Base-by-base conservation (phyloP, 2,888 invertebrate species). In the Rhagonycha lutea region DNA sequence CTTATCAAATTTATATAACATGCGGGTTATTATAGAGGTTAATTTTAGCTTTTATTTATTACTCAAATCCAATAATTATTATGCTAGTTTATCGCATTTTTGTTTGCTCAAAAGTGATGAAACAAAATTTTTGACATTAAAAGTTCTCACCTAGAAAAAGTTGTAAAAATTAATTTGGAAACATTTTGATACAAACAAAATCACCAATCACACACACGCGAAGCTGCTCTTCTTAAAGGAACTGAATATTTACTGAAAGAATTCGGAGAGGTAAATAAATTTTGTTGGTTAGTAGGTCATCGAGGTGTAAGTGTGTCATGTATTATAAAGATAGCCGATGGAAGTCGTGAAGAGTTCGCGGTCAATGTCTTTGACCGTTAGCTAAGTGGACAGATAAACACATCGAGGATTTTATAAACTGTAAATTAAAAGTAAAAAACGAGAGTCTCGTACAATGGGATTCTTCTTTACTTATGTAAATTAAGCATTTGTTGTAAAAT, bases 221-320 rank as follows among this genome's bases (percentile, higher is more conserved):
- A 12, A 47, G 47, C n/a, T 47, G 47, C n/a, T 47, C 47, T n/a
- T n/a, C n/a, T n/a, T 2, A 24, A 65, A 65, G 63, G 26, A 65
- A 26, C 26, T 26, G 63, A 65, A 18, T 18, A 24, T 65, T 65
- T 65, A 65, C 63, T 65, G 26, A 65, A 61, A 26, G 63, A 65
- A 65, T 65, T 65, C 26, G 63, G 23, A 69, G 70, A 26, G 26
- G 62, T 26, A 70, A 29, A 47, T 28, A 28, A n/a, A 24, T 65
- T 72, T 28, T 68, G 60, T 68, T 72, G 75, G 75, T 72, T 75
- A 75, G 75, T 75, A 14, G 75, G 72, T 9, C 75, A 75, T 65
- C 68, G 9, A 12, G 68, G 71, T 72, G 68, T 47, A 75, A 75
- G 75, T 75, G 47, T 71, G 75, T 72, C 75, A 72, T 68, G 62